phyloP scores from a whole-genome alignment of 2,797 vertebrate genomes.

The Gambelia wislizenii region DNA sequence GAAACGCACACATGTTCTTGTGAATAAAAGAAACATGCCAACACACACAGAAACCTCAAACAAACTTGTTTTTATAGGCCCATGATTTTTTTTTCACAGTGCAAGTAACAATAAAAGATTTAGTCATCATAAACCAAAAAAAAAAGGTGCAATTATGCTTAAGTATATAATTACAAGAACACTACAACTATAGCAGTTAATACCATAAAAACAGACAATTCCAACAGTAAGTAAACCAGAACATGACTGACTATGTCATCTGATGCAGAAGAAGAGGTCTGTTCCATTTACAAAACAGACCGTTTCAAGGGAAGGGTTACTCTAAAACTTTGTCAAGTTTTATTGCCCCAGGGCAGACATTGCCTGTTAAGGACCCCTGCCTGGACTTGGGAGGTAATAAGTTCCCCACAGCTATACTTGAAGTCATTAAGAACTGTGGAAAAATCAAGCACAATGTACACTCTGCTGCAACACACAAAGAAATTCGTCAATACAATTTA shows the following conservation, averaged over 20 bases:
- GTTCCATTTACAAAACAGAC: constrained; percentile 61
- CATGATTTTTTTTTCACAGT: constrained; percentile 69
- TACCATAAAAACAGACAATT: constrained; percentile 62
- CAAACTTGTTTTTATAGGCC: constrained; percentile 57
- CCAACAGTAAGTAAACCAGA: constrained; percentile 59
- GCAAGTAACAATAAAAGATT: constrained; percentile 71
- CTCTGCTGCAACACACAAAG: constrained; percentile 25
- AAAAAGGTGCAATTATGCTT: constrained; percentile 66
- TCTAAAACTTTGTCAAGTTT: neutral
- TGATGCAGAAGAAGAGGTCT: constrained; percentile 53
- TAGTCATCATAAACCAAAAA: constrained; percentile 65
- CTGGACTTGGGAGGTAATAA: neutral
- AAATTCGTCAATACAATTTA: constrained; percentile 16
- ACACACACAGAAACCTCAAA: constrained; percentile 40
- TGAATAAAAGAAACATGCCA: constrained; percentile 62
- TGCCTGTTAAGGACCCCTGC: neutral
- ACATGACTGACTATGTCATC: constrained; percentile 58
- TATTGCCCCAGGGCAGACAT: neutral
- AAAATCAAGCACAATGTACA: neutral
- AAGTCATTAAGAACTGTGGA: constrained; percentile 28
- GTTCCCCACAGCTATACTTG: neutral
- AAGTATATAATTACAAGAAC: constrained; percentile 71
- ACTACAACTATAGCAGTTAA: constrained; percentile 57
- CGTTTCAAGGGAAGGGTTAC: constrained; percentile 29
- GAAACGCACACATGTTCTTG: constrained; percentile 26